Evolutionary conservation across 2,888 invertebrate species (phyloP), one percentile per base, ranked within the genome.

Genomic region (Hemithea aestivaria): DNA sequence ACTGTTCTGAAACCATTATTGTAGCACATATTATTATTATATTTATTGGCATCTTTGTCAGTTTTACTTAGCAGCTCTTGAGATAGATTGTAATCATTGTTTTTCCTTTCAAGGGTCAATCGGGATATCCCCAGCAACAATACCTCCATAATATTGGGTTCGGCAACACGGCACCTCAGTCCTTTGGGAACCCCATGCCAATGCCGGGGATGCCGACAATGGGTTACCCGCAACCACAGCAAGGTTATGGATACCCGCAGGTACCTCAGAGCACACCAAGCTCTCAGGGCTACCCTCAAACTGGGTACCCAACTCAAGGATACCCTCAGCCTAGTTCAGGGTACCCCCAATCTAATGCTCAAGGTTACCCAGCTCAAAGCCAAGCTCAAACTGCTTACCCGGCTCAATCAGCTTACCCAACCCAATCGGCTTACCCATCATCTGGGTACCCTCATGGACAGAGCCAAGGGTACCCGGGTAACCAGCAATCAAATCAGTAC

Each of bases 71-170:
- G 51, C 51, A 53, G 48, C 57, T 50, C 7, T 53, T 36, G 40
- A 35, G 42, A 35, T 44, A 42, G 44, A 44, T 48, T 53, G 31
- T 52, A 49, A 49, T 41, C 20, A 16, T 9, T 33, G 22, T 57
- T 65, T 54, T 74, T 74, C 48, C 51, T 73, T 88, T 74, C 59
- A 90, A 78, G 90, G 90, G 73, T 69, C 87, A 75, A 73, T 75
- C 73, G 68, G 89, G 89, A 84, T 89, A 65, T 67, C 85, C 81
- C 59, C 85, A 76, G 66, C 85, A 73, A 60, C 80, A 68, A 62
- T 87, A 83, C 56, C 64, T 77, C 51, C 85, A 84, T 67, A 87
- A 83, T 72, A 57, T 85, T 53, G 88, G 88, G 68, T 87, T 76
- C 77, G 54, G 58, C 67, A 87, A 87, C 73, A 50, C 66, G 9